Evolutionary conservation across 2,888 invertebrate genomes (phyloP).

Genomic region (Julus scanicus): DNA sequence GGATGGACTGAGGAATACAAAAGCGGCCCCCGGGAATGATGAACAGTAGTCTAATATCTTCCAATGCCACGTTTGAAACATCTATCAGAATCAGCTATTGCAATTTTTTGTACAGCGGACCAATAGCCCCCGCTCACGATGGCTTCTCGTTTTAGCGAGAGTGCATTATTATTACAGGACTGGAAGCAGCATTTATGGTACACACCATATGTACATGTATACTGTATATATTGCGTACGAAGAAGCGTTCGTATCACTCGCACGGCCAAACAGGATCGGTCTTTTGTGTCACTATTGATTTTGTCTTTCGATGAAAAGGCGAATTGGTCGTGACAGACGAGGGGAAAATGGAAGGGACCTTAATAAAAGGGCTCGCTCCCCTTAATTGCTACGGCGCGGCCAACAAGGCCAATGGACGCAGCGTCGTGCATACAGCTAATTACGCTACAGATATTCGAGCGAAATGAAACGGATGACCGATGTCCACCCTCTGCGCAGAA

Average conservation of each 20-base stretch:
- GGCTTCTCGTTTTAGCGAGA: not conserved
- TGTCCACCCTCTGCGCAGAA: not conserved
- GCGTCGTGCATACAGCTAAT: no score
- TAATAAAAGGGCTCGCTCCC: not conserved
- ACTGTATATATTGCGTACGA: not conserved
- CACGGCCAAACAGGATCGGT: not conserved
- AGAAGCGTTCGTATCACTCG: not conserved
- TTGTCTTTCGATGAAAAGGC: conserved; percentile 1
- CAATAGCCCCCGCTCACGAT: not conserved
- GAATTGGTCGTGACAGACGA: not conserved
- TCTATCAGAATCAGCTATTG: no score
- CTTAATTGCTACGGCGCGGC: not conserved
- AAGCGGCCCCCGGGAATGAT: no score
- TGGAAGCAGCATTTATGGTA: not conserved
- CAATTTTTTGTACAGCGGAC: no score
- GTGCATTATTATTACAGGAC: not conserved
- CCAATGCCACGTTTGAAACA: no score
- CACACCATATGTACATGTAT: no score
- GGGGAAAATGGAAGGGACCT: not conserved
- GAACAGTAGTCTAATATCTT: no score
- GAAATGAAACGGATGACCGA: not conserved
- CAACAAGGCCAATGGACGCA: no score
- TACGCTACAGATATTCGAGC: not conserved
- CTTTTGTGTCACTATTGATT: not conserved
- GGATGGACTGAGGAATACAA: no score